phyloP scores from a whole-genome alignment of 2,113 vertebrate species.

The Malaclemys terrapin region DNA sequence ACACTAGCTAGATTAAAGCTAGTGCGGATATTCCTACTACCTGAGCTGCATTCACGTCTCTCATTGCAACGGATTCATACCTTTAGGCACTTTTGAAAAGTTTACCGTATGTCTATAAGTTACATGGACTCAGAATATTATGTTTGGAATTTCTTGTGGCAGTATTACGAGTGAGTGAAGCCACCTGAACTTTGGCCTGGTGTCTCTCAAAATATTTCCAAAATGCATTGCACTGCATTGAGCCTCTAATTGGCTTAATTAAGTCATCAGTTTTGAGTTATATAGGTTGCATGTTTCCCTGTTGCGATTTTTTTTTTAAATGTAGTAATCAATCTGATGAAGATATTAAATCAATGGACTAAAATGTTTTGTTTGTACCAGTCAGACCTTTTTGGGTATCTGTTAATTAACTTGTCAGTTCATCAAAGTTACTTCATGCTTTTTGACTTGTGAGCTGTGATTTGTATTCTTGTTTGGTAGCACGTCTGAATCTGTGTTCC shows the following conservation, averaged over 20 bases:
- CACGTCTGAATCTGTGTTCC: fast-evolving
- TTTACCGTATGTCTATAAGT: not conserved
- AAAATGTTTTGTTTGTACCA: constrained; percentile 2
- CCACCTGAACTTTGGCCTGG: not conserved
- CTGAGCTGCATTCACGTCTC: not conserved
- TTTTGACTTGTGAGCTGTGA: not conserved
- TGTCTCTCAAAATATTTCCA: not conserved
- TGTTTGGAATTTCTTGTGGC: not conserved
- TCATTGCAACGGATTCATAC: not conserved
- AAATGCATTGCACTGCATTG: not conserved
- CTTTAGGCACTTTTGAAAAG: not conserved
- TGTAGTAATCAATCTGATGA: not conserved
- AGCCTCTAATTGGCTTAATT: not conserved
- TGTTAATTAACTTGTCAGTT: not conserved
- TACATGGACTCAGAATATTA: not conserved
- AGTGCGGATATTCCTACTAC: not conserved
- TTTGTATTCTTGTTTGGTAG: not conserved
- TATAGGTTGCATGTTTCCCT: not conserved
- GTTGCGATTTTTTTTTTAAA: not conserved
- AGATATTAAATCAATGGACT: not conserved
- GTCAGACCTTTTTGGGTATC: not conserved
- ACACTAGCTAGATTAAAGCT: not conserved
- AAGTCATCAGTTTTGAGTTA: constrained; percentile 13
- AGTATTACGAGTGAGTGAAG: not conserved
- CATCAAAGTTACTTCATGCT: not conserved